These are phyloP conservation scores for Cochlearius cochlearius DNA, from an alignment of 2,113 vertebrate species.

Conservation along the genomic window DNA sequence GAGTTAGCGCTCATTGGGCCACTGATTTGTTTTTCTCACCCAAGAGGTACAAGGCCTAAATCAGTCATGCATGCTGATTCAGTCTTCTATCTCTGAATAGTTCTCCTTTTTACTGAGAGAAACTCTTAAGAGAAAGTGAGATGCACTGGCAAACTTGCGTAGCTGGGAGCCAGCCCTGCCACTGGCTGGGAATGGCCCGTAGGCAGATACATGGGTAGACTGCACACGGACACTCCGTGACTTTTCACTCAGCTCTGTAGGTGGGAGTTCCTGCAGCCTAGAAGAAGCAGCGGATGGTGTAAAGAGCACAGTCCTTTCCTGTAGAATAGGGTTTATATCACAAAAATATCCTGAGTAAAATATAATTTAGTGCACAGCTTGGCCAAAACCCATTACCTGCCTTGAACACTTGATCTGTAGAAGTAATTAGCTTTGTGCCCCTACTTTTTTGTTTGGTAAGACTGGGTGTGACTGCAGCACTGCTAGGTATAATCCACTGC, in stretches of 20 bases:
- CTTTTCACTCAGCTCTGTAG: not conserved
- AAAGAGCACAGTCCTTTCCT: not conserved
- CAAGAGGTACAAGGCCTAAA: not conserved
- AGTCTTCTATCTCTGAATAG: not conserved
- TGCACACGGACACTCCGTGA: rapidly evolving
- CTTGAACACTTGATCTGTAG: not conserved
- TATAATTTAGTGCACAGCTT: not conserved
- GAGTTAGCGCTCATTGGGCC: not conserved
- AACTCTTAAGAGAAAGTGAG: not conserved
- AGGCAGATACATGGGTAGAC: not conserved
- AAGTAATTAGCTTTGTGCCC: not conserved
- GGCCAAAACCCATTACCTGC: not conserved
- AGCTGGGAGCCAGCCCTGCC: not conserved
- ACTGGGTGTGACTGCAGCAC: not conserved
- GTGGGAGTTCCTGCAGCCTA: not conserved
- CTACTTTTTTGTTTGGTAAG: not conserved
- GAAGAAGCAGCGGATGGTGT: not conserved
- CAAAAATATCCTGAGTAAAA: not conserved
- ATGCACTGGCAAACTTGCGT: not conserved
- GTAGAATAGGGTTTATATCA: not conserved
- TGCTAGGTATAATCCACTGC: not conserved
- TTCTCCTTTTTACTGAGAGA: not conserved
- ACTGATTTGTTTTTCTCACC: not conserved
- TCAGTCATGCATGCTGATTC: not conserved
- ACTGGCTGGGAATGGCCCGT: rapidly evolving